phyloP scores from a whole-genome alignment of 2,797 vertebrate genomes.

The Catharus ustulatus region DNA sequence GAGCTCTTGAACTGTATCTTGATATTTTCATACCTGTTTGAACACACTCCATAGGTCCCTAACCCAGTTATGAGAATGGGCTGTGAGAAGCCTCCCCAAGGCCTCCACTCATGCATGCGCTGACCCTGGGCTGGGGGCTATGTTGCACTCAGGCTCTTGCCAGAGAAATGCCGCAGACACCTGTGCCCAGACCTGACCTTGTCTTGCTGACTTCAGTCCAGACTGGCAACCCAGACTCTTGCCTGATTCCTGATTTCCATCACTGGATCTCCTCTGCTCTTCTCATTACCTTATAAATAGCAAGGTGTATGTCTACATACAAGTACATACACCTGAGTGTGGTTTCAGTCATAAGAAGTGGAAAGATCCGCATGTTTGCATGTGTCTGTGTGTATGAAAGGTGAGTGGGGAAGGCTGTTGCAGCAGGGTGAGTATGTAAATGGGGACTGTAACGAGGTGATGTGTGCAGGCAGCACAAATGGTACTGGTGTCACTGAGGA shows the following conservation, averaged over 20 bases:
- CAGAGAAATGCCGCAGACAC: neutral
- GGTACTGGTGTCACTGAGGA: neutral
- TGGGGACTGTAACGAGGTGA: neutral
- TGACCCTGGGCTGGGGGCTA: neutral
- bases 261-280: neutral
- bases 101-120: too few relatives aligned
- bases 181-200: neutral
- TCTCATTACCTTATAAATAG: neutral
- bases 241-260: neutral
- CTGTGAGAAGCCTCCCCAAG: neutral
- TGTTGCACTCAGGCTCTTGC: neutral
- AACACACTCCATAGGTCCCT: neutral
- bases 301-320: neutral
- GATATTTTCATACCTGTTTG: neutral
- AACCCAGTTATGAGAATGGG: neutral
- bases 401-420: neutral
- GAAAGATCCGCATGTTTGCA: neutral
- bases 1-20: neutral
- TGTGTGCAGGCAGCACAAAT: neutral
- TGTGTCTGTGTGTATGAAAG: neutral
- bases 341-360: neutral
- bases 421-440: neutral
- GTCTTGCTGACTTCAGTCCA: neutral
- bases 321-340: accelerated
- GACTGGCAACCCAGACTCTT: neutral